phyloP scores from a whole-genome alignment of 2,888 invertebrate genomes.

The Drosophila hawaiiensis region DNA sequence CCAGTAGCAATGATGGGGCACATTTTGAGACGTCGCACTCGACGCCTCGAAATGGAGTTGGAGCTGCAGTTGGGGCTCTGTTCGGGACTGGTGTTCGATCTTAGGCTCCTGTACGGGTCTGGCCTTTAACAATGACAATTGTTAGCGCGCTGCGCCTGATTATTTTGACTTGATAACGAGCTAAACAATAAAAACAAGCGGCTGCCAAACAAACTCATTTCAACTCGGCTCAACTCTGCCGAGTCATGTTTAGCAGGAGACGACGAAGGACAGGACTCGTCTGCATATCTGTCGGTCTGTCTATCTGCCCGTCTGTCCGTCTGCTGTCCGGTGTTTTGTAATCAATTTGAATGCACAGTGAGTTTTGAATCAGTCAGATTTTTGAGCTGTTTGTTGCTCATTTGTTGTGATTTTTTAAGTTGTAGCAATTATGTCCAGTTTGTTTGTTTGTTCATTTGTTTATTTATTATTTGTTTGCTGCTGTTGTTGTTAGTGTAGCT shows the following conservation, averaged over 20 bases:
- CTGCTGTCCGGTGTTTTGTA: conserved; percentile 51
- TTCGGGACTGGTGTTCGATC: conserved; percentile 44
- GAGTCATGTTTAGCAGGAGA: conserved; percentile 78
- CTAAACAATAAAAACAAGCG: conserved; percentile 81
- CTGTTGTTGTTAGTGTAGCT: conserved; percentile 16
- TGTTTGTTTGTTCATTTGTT: conserved; percentile 20
- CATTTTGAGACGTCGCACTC: conserved; percentile 58
- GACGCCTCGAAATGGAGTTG: conserved; percentile 39
- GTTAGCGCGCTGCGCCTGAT: conserved; percentile 82
- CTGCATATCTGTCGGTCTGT: conserved; percentile 22
- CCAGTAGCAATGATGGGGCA: conserved; percentile 76
- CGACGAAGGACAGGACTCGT: conserved; percentile 59
- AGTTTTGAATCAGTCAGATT: conserved; percentile 49
- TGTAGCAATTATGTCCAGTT: conserved; percentile 75
- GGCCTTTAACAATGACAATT: conserved; percentile 81
- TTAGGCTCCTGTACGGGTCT: conserved; percentile 72
- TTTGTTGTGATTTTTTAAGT: conserved; percentile 80
- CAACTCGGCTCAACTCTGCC: conserved; percentile 56
- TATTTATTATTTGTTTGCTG: conserved; percentile 1
- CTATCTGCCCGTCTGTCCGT: conserved; percentile 23
- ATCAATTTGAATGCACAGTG: conserved; percentile 75
- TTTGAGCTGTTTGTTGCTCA: conserved; percentile 53
- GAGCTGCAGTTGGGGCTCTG: conserved; percentile 3
- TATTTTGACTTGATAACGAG: conserved; percentile 85
- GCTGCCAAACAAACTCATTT: conserved; percentile 51